Percentiles rank a stretch among this genome's conserved stretches.
phyloP scores from a whole-genome alignment of 2,797 vertebrate species.

The Taenioides sp. region DNA sequence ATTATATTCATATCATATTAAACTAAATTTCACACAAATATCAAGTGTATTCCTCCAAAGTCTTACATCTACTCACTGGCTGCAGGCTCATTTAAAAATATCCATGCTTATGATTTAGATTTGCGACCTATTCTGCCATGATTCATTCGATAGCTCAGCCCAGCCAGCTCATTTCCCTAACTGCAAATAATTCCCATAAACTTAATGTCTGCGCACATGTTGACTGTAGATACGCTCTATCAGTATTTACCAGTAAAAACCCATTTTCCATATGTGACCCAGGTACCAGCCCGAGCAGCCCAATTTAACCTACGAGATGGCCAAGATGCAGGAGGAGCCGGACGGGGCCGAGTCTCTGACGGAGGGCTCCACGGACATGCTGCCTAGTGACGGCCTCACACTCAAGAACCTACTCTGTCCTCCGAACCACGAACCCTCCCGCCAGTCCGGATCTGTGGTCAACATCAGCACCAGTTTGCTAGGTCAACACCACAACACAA shows the following conservation, averaged over 20 bases:
- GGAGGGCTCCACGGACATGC: constrained; percentile 79
- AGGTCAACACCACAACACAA: constrained; percentile 74
- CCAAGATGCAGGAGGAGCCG: constrained; percentile 82
- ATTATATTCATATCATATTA: too few species aligned
- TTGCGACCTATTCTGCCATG: too few species aligned
- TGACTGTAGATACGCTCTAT: too few species aligned
- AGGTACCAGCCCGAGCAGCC: constrained; percentile 92
- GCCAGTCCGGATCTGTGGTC: constrained; percentile 82
- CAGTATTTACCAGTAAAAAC: background rate
- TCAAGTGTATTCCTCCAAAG: too few species aligned
- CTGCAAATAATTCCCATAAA: too few species aligned
- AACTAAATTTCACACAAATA: too few species aligned
- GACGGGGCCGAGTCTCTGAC: constrained; percentile 78
- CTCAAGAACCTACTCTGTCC: constrained; percentile 79
- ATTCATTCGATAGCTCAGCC: too few species aligned
- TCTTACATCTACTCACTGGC: too few species aligned
- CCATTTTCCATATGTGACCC: background rate
- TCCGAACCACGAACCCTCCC: constrained; percentile 81
- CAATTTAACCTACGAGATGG: constrained; percentile 84
- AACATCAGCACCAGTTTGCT: constrained; percentile 82
- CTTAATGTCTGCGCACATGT: too few species aligned
- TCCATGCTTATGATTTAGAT: too few species aligned
- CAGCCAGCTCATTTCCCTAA: too few species aligned
- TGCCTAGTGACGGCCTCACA: constrained; percentile 77
- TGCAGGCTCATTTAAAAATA: too few species aligned